A percentile compares a stretch with the other conserved stretches of the same genome.
These are phyloP conservation scores for Selene dorsalis DNA, from an alignment of 2,797 vertebrate species.

Conservation along the genomic window DNA sequence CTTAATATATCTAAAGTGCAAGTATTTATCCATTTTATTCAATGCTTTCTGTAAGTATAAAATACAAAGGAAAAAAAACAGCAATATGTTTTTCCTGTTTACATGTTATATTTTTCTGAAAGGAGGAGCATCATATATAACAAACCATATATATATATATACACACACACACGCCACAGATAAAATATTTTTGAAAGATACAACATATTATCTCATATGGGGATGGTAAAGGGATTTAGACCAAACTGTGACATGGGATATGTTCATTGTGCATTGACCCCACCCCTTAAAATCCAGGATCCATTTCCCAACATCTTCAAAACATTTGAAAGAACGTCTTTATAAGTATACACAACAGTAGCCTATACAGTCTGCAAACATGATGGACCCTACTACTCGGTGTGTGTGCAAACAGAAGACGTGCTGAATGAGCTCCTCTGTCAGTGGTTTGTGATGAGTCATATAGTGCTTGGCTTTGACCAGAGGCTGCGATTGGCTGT, in stretches of 20 bases:
- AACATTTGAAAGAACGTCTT: constrained; percentile 62
- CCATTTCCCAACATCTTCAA: constrained; percentile 62
- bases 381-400: constrained; percentile 64
- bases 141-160: constrained; percentile 84
- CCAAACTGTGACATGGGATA: constrained; percentile 83
- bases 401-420: constrained; percentile 71
- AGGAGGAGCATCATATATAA: constrained; percentile 88
- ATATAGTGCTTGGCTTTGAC: constrained; percentile 74
- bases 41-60: constrained; percentile 90
- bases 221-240: constrained; percentile 83
- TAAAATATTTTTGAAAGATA: constrained; percentile 85
- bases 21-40: constrained; percentile 89
- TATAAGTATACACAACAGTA: constrained; percentile 73
- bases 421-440: constrained; percentile 65
- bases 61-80: constrained; percentile 88
- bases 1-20: constrained; percentile 91
- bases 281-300: constrained; percentile 69
- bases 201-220: constrained; percentile 86
- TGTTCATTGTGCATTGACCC: constrained; percentile 86
- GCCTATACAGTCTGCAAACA: constrained; percentile 74
- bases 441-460: constrained; percentile 69
- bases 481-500: constrained; percentile 74
- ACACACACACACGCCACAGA: constrained; percentile 79
- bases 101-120: constrained; percentile 86
- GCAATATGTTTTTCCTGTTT: constrained; percentile 87